Evolutionary conservation across 2,888 invertebrate species (phyloP).

Genomic region (Hesperia comma): DNA sequence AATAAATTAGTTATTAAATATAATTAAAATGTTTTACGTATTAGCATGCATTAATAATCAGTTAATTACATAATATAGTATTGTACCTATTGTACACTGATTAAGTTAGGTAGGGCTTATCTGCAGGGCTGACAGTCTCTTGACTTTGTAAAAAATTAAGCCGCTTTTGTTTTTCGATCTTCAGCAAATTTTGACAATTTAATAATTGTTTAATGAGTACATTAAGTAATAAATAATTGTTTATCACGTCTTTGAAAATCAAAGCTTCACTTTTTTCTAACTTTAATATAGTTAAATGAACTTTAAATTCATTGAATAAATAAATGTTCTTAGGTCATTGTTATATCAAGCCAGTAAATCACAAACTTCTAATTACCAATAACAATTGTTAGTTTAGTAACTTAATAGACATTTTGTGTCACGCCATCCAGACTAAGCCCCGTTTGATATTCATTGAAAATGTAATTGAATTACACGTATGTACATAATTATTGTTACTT

Average conservation of each 20-base stretch:
- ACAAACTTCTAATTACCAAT: too few species aligned
- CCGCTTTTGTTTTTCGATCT: too few species aligned
- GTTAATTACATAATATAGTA: not conserved
- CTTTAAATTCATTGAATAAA: too few species aligned
- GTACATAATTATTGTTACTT: conserved; percentile 39
- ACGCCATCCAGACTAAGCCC: conserved; percentile 22
- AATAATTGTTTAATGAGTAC: too few species aligned
- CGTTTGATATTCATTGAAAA: conserved; percentile 20
- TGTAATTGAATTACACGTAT: conserved; percentile 33
- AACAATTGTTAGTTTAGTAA: not conserved
- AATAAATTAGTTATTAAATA: not conserved
- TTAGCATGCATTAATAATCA: not conserved
- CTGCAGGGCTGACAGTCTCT: conserved; percentile 2
- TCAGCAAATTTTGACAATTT: too few species aligned
- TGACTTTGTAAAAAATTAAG: too few species aligned
- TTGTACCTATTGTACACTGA: not conserved
- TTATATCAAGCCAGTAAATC: too few species aligned
- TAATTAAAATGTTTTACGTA: not conserved
- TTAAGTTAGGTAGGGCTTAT: conserved; percentile 10
- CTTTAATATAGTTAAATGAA: too few species aligned
- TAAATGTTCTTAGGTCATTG: too few species aligned
- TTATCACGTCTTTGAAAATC: too few species aligned
- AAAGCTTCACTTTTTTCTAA: too few species aligned
- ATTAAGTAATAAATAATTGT: too few species aligned
- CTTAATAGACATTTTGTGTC: conserved; percentile 14